A percentile compares a stretch with the other conserved stretches of the same genome.
These are phyloP conservation scores for Hydrotaea cyrtoneurina DNA, from an alignment of 2,888 invertebrate species.

Conservation along the genomic window DNA sequence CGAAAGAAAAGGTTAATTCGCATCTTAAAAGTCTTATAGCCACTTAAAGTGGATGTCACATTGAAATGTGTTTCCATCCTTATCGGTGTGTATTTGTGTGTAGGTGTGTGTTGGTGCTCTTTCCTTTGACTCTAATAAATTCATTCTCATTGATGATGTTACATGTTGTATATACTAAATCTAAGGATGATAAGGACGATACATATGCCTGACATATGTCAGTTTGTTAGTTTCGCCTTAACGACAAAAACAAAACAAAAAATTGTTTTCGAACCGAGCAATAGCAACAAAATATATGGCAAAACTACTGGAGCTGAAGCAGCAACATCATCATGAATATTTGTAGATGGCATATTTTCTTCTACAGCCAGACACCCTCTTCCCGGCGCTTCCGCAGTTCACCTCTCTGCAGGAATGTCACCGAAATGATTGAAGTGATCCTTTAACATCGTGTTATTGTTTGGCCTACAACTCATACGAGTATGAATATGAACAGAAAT, in stretches of 20 bases:
- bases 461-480: constrained; percentile 41
- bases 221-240: constrained; percentile 39
- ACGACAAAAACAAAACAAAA: background rate
- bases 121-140: constrained; percentile 2
- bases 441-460: constrained; percentile 51
- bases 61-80: background rate
- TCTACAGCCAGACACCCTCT: background rate
- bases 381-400: background rate
- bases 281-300: background rate
- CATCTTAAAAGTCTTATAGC: constrained; percentile 19
- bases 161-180: constrained; percentile 31
- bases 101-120: background rate
- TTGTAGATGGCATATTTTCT: constrained; percentile 26
- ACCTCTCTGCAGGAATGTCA: constrained; percentile 32
- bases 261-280: constrained; percentile 15
- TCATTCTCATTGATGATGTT: constrained; percentile 11
- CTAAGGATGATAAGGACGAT: constrained; percentile 44
- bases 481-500: background rate
- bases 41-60: constrained; percentile 11
- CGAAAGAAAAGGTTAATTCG: constrained; percentile 22
- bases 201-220: constrained; percentile 51
- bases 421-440: constrained; percentile 59
- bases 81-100: too few species aligned
- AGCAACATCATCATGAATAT: constrained; percentile 36
- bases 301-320: constrained; percentile 22